A percentile compares a stretch with the other conserved stretches of the same genome.
Evolutionary conservation across 2,113 vertebrate genomes (phyloP).

Genomic region (Leptobrachium leishanense): DNA sequence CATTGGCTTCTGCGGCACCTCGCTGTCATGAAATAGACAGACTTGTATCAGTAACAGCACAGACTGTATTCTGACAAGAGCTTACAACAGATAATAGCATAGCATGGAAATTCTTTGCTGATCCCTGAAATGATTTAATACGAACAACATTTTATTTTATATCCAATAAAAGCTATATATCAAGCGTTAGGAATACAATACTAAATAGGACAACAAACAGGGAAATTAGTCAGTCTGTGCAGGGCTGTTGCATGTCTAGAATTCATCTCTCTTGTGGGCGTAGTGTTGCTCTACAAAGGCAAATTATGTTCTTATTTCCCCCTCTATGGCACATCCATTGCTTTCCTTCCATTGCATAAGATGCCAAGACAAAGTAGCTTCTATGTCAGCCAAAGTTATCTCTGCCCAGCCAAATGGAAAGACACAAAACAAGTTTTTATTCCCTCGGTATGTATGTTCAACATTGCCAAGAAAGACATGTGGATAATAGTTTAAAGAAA

Average conservation of each 20-base stretch:
- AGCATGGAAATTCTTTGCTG: neutral
- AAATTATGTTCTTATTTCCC: constrained; percentile 6
- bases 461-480: constrained; percentile 20
- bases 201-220: constrained; percentile 18
- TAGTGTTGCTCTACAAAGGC: neutral
- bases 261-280: constrained; percentile 15
- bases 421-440: constrained; percentile 26
- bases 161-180: too few relatives aligned
- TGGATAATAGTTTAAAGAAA: constrained; percentile 3
- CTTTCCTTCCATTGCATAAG: neutral
- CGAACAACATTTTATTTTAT: too few relatives aligned
- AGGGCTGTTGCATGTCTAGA: constrained; percentile 12
- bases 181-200: neutral
- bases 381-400: neutral
- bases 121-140: too few relatives aligned
- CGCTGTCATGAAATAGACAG: neutral
- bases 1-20: neutral
- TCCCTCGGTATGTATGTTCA: constrained; percentile 4
- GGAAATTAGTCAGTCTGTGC: constrained; percentile 11
- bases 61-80: neutral
- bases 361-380: constrained; percentile 39
- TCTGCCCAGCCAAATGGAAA: constrained; percentile 15
- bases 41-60: neutral
- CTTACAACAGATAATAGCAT: neutral
- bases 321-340: constrained; percentile 15